Evolutionary conservation across 2,113 vertebrate genomes (phyloP).

Genomic region (Phocoena phocoena): DNA sequence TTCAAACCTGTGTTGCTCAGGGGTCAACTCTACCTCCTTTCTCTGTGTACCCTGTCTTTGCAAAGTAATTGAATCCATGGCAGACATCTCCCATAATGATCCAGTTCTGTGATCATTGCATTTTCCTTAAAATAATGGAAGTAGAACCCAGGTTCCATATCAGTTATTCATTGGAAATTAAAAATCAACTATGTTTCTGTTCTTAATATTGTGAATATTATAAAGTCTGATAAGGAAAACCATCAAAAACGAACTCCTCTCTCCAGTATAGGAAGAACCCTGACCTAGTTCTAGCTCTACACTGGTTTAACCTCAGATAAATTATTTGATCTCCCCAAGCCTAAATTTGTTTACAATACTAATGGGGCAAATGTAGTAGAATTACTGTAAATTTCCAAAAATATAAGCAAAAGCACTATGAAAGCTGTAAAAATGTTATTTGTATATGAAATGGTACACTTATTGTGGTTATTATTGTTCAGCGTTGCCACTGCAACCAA

Average conservation of each 20-base stretch:
- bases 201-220: not conserved
- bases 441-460: not conserved
- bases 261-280: not conserved
- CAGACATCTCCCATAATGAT: not conserved
- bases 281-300: not conserved
- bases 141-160: not conserved
- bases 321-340: not conserved
- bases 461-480: not conserved
- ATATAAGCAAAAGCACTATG: not conserved
- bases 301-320: not conserved
- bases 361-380: not conserved
- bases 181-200: not conserved
- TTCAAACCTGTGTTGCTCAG: too few species aligned
- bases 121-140: not conserved
- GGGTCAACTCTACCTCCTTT: not conserved
- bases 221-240: not conserved
- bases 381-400: not conserved
- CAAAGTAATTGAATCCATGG: not conserved
- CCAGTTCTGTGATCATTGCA: not conserved
- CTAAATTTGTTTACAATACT: not conserved
- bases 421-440: not conserved
- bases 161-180: not conserved
- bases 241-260: not conserved
- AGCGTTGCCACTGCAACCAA: not conserved
- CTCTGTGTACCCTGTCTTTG: not conserved